These are phyloP conservation scores for Edolisoma coerulescens DNA, from an alignment of 2,113 vertebrate species.

Conservation along the genomic window DNA sequence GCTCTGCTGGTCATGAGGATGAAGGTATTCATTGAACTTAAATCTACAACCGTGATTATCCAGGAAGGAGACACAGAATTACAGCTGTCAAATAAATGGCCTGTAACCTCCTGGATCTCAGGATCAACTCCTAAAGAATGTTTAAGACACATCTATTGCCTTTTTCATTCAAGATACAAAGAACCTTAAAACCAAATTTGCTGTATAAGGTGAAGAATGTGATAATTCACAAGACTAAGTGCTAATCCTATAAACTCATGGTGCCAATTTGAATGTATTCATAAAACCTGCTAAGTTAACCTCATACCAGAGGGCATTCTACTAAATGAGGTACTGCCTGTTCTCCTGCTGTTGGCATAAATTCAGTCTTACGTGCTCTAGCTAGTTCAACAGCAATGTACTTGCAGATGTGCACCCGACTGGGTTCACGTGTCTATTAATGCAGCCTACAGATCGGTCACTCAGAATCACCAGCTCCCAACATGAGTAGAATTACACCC, in stretches of 20 bases:
- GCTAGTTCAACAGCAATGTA: neutral
- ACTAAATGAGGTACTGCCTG: slow-evolving; percentile 5
- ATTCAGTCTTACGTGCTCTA: neutral
- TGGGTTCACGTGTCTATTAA: neutral
- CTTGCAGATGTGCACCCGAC: slow-evolving; percentile 29
- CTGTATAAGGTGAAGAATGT: neutral
- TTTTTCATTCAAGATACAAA: neutral
- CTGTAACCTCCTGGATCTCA: neutral
- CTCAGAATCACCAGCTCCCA: neutral
- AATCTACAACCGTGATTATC: neutral
- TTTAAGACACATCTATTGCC: neutral
- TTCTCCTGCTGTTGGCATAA: neutral
- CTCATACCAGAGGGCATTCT: slow-evolving; percentile 14
- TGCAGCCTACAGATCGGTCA: neutral
- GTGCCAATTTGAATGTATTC: neutral
- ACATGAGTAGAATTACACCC: neutral
- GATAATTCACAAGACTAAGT: neutral
- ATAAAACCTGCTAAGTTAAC: neutral
- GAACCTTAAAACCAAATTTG: neutral
- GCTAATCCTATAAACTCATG: neutral
- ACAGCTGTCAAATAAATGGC: neutral
- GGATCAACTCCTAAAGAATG: neutral
- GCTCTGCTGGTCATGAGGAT: neutral
- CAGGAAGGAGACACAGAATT: neutral
- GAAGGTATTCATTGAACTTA: neutral